Percentiles rank a stretch among this genome's conserved stretches.
Conservation (phyloP, 64 coral and sea anemone species). For the Stichodactyla mertensii region DNA sequence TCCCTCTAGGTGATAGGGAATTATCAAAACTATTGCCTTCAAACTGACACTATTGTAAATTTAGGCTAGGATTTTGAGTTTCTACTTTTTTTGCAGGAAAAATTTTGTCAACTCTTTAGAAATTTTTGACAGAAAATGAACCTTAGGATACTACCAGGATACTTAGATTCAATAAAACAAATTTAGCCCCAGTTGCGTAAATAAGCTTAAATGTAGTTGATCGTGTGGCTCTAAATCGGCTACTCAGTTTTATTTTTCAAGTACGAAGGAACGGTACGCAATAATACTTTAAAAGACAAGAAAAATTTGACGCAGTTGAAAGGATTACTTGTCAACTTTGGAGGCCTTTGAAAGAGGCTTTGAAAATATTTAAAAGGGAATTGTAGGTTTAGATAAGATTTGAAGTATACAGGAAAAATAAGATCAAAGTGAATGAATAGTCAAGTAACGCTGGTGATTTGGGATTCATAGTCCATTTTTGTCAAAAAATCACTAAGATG, state of each 20-base stretch:
- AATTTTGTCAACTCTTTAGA: background rate
- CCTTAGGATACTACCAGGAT: background rate
- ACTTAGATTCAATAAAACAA: background rate
- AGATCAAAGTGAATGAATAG: background rate
- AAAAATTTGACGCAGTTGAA: background rate
- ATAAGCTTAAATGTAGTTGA: background rate
- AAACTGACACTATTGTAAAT: background rate
- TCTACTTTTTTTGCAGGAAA: background rate
- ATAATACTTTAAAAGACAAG: background rate
- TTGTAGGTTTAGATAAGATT: background rate
- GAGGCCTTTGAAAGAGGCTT: background rate
- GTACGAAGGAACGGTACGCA: background rate
- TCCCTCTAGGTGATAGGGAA: no score
- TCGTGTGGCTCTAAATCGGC: background rate
- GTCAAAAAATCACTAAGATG: background rate
- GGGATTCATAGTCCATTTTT: background rate
- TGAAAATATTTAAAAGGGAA: conserved; percentile 12
- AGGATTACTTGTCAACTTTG: background rate
- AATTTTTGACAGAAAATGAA: background rate
- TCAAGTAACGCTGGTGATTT: background rate
- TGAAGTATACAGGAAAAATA: conserved; percentile 2
- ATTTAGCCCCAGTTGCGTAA: background rate
- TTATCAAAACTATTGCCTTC: background rate
- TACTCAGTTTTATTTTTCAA: background rate
- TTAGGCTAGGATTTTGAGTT: background rate